Percentiles rank a stretch among this genome's conserved stretches.
Conservation (phyloP, 2,888 invertebrate species). For the Chaetoderma sp. region DNA sequence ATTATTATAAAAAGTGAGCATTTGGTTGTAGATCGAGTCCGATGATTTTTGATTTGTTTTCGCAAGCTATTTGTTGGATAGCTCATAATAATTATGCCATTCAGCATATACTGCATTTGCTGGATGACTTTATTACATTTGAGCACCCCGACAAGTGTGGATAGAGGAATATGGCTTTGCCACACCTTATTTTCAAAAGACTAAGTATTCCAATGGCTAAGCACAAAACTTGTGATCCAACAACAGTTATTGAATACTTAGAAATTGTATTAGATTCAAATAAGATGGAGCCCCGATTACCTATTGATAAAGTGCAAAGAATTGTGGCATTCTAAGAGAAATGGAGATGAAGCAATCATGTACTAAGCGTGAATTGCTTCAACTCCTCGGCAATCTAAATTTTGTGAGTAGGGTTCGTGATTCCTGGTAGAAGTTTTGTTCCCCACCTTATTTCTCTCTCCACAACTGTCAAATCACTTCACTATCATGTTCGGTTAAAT, state of each 20-base stretch:
- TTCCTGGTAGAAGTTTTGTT: constrained; percentile 30
- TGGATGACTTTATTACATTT: constrained; percentile 25
- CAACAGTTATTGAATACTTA: constrained; percentile 27
- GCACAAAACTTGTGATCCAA: constrained; percentile 28
- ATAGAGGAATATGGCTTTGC: constrained; percentile 8
- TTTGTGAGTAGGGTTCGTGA: constrained; percentile 25
- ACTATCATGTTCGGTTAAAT: constrained; percentile 21
- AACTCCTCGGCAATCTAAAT: constrained; percentile 25
- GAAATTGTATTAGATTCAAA: constrained; percentile 28
- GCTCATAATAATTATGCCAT: constrained; percentile 6
- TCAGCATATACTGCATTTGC: constrained; percentile 9
- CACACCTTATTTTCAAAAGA: constrained; percentile 9
- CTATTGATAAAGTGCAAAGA: constrained; percentile 17
- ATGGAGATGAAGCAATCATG: constrained; percentile 14
- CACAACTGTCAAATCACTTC: constrained; percentile 10
- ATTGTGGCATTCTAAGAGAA: constrained; percentile 10
- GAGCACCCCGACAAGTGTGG: constrained; percentile 12
- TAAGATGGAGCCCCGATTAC: constrained; percentile 28
- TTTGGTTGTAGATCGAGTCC: constrained; percentile 21
- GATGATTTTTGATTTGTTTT: constrained; percentile 19
- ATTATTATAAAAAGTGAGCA: constrained; percentile 12
- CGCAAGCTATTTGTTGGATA: constrained; percentile 19
- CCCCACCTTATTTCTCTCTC: constrained; percentile 25
- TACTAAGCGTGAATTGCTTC: constrained; percentile 28
- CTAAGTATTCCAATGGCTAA: constrained; percentile 24